A percentile compares a stretch with the other conserved stretches of the same genome.
phyloP scores from a whole-genome alignment of 2,888 invertebrate species.

The Barypeithes pellucidus region DNA sequence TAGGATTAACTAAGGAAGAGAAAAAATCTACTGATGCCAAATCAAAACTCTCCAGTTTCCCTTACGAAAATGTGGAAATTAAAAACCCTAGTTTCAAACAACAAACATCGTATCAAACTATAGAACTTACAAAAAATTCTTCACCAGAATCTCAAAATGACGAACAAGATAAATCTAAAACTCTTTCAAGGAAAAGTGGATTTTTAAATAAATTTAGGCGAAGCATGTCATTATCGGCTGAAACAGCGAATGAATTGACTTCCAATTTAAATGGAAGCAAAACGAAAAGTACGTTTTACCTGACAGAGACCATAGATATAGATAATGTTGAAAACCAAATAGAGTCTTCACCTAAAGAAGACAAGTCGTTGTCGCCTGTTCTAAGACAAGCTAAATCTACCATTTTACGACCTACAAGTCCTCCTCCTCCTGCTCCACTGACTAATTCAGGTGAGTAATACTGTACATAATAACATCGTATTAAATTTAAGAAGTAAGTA shows the following conservation, averaged over 20 bases:
- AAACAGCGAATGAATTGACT: conserved; percentile 73
- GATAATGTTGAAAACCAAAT: conserved; percentile 66
- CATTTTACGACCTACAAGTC: conserved; percentile 57
- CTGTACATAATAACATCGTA: too few relatives aligned
- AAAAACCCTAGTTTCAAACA: conserved; percentile 25
- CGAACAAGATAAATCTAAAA: conserved; percentile 43
- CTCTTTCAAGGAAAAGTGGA: conserved; percentile 53
- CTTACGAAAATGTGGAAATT: conserved; percentile 43
- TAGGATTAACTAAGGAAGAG: conserved; percentile 37
- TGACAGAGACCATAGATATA: conserved; percentile 79
- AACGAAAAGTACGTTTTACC: conserved; percentile 78
- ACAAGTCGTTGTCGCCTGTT: conserved; percentile 51
- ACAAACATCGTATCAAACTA: conserved; percentile 34
- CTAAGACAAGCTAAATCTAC: conserved; percentile 40
- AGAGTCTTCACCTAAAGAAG: conserved; percentile 48
- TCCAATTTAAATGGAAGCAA: conserved; percentile 64
- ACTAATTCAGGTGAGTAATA: conserved; percentile 45
- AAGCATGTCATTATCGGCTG: conserved; percentile 75
- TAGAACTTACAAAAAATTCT: conserved; percentile 39
- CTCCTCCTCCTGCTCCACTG: conserved; percentile 67
- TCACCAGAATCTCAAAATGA: conserved; percentile 40
- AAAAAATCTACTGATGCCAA: conserved; percentile 33
- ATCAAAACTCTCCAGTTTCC: conserved; percentile 15
- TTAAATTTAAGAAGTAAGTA: too few relatives aligned
- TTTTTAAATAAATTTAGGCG: conserved; percentile 75